A percentile compares a stretch with the other conserved stretches of the same genome.
phyloP scores from a whole-genome alignment of 2,888 invertebrate genomes.

The Hirtodrosophila histrioides region DNA sequence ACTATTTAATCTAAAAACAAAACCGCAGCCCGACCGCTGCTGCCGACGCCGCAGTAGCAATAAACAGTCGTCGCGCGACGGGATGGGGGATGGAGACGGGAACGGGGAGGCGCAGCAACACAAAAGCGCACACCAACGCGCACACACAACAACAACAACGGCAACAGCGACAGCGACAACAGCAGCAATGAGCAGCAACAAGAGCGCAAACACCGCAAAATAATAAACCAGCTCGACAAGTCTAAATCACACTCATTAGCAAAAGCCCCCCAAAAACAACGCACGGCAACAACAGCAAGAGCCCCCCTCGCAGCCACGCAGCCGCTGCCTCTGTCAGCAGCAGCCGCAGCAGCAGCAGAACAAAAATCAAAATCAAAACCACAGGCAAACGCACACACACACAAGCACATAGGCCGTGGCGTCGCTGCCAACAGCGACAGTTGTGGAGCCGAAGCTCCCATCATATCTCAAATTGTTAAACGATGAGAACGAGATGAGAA shows the following conservation, averaged over 20 bases:
- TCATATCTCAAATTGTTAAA: conserved; percentile 81
- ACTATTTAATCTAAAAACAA: conserved; percentile 76
- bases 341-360: conserved; percentile 43
- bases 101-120: conserved; percentile 42
- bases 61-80: conserved; percentile 15
- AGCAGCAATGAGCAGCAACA: conserved; percentile 60
- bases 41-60: conserved; percentile 35
- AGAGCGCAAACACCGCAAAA: conserved; percentile 80
- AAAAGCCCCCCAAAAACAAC: conserved; percentile 69
- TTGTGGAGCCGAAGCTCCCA: conserved; percentile 48
- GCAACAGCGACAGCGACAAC: conserved; percentile 30
- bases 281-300: conserved; percentile 45
- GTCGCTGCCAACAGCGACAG: conserved; percentile 26
- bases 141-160: conserved; percentile 51
- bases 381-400: conserved; percentile 33
- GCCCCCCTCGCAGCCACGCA: conserved; percentile 15
- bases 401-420: conserved; percentile 29
- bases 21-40: conserved; percentile 48
- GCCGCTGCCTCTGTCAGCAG: conserved; percentile 19
- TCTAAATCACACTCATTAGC: conserved; percentile 79
- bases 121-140: conserved; percentile 72
- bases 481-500: conserved; percentile 82
- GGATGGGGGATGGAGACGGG: no score
- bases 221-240: conserved; percentile 80
- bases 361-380: conserved; percentile 70